phyloP scores from a whole-genome alignment of 2,113 vertebrate species.

The Odocoileus virginianus region DNA sequence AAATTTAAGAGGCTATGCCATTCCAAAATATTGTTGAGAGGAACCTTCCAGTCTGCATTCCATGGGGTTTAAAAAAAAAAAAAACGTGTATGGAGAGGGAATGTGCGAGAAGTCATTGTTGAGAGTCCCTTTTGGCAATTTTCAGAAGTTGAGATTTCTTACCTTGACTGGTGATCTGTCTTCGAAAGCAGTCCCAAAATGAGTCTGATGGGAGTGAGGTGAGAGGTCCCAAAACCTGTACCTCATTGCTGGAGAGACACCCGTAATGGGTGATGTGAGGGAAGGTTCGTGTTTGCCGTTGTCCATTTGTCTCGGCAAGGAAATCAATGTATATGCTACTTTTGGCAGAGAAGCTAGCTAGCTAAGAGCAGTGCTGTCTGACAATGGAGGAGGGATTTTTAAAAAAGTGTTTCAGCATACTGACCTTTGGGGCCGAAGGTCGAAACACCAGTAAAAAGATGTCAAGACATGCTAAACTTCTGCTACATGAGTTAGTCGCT shows the following conservation, averaged over 20 bases:
- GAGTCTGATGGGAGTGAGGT: not conserved
- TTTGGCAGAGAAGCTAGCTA: not conserved
- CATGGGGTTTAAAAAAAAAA: not conserved
- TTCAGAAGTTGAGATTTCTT: not conserved
- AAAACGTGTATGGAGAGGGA: not conserved
- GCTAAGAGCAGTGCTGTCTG: not conserved
- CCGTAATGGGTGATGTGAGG: not conserved
- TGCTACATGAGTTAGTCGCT: not conserved
- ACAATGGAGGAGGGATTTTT: not conserved
- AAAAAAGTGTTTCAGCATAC: not conserved
- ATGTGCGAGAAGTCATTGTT: not conserved
- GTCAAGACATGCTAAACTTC: not conserved
- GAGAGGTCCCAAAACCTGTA: not conserved
- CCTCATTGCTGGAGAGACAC: not conserved
- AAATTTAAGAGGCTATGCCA: not conserved
- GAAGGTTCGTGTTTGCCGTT: not conserved
- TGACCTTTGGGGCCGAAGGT: not conserved
- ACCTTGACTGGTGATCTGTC: not conserved
- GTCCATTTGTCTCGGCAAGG: not conserved
- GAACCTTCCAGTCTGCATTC: not conserved
- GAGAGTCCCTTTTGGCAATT: not conserved
- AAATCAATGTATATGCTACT: not conserved
- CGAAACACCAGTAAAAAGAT: not conserved
- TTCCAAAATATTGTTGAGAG: not conserved
- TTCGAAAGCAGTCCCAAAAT: not conserved